Evolutionary conservation across 1,140 invertebrate genomes (phyloP).

Genomic region (Bombus consobrinus): DNA sequence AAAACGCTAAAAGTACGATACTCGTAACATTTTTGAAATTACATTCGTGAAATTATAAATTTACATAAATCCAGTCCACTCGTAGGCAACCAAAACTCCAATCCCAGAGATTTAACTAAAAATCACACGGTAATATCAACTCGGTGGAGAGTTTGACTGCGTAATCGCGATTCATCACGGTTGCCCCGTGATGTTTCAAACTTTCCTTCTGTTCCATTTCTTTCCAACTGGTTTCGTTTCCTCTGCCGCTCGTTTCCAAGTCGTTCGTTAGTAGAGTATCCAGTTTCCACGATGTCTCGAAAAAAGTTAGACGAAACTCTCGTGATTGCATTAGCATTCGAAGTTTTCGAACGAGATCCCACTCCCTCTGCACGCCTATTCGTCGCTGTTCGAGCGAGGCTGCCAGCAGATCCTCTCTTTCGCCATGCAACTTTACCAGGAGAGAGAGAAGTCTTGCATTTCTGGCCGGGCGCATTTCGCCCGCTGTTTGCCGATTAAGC

Average conservation of each 20-base stretch:
- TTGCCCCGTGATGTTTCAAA: not conserved
- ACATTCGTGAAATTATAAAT: no score
- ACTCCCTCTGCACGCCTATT: not conserved
- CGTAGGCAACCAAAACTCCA: no score
- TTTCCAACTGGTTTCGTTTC: not conserved
- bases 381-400: not conserved
- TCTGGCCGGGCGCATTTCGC: not conserved
- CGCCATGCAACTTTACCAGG: not conserved
- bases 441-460: not conserved
- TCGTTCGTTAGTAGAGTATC: not conserved
- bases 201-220: not conserved
- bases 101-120: not conserved
- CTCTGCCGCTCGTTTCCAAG: not conserved
- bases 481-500: slow-evolving; percentile 1
- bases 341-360: not conserved
- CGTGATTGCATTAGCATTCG: slow-evolving; percentile 36
- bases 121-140: not conserved
- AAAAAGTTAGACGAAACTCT: slow-evolving; percentile 25
- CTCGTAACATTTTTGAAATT: no score
- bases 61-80: no score
- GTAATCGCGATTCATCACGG: not conserved
- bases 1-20: no score
- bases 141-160: not conserved
- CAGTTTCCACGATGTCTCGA: not conserved
- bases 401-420: not conserved